Evolutionary conservation across 2,888 invertebrate species (phyloP).

Genomic region (Trisateles emortualis): DNA sequence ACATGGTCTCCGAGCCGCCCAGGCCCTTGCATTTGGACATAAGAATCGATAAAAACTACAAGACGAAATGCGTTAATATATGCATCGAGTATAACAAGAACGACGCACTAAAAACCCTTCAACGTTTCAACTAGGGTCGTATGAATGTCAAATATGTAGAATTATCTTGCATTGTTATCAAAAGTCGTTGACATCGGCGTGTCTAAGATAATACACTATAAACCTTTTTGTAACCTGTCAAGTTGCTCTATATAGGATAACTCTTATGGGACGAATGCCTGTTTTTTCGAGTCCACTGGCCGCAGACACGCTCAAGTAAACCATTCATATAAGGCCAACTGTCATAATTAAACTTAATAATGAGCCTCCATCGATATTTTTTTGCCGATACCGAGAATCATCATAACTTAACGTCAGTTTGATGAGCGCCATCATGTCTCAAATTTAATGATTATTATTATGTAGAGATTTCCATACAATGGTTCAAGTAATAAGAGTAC

Average conservation of each 20-base stretch:
- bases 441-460: slow-evolving; percentile 59
- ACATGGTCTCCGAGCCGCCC: slow-evolving; percentile 74
- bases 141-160: slow-evolving; percentile 37
- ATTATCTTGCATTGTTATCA: slow-evolving; percentile 55
- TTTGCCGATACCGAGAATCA: slow-evolving; percentile 73
- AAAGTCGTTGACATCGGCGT: slow-evolving; percentile 58
- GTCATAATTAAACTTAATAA: slow-evolving; percentile 86
- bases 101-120: slow-evolving; percentile 9
- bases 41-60: slow-evolving; percentile 66
- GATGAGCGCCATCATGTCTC: slow-evolving; percentile 58
- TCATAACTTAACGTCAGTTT: slow-evolving; percentile 80
- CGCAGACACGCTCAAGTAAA: slow-evolving; percentile 69
- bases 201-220: slow-evolving; percentile 63
- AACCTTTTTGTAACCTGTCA: slow-evolving; percentile 68
- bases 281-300: slow-evolving; percentile 65
- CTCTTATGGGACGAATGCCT: slow-evolving; percentile 63
- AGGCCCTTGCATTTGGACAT: slow-evolving; percentile 70
- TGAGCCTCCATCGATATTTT: slow-evolving; percentile 74
- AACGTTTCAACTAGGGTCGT: slow-evolving; percentile 13
- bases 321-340: slow-evolving; percentile 82
- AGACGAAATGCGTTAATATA: slow-evolving; percentile 29
- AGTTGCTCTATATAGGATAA: slow-evolving; percentile 71
- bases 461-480: slow-evolving; percentile 54
- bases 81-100: slow-evolving; percentile 23
- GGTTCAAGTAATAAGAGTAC: slow-evolving; percentile 42